These are phyloP conservation scores for Anthonomus grandis DNA, from an alignment of 1,140 invertebrate genomes.

Conservation along the genomic window DNA sequence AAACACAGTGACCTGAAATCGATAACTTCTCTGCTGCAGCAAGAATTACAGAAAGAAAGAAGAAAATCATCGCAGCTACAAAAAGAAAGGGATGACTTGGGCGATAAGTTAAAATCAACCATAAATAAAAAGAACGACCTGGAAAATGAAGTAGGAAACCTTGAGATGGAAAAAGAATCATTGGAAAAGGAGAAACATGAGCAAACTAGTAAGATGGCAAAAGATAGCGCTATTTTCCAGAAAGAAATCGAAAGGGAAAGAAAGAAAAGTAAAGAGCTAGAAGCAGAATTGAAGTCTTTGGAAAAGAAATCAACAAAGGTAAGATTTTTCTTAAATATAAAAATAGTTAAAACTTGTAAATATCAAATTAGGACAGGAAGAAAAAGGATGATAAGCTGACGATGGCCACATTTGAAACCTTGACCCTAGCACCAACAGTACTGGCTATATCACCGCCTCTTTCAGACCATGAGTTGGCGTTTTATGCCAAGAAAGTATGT, in stretches of 20 bases:
- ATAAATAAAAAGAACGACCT: slow-evolving; percentile 3
- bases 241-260: slow-evolving; percentile 11
- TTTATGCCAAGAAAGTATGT: slow-evolving; percentile 21
- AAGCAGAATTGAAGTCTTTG: not conserved
- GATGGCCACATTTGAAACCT: slow-evolving; percentile 27
- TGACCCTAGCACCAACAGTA: slow-evolving; percentile 19
- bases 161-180: not conserved
- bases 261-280: slow-evolving; percentile 7
- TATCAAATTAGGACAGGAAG: not conserved
- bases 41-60: slow-evolving; percentile 17
- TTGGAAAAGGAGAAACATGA: not conserved
- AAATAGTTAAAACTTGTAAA: not conserved
- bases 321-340: not conserved
- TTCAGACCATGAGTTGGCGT: slow-evolving; percentile 30
- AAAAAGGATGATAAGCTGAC: slow-evolving; percentile 22
- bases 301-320: not conserved
- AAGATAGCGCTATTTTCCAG: slow-evolving; percentile 2
- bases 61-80: slow-evolving; percentile 12
- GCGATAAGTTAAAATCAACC: not conserved
- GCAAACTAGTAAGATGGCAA: not conserved
- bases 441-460: slow-evolving; percentile 26
- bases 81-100: slow-evolving; percentile 8
- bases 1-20: slow-evolving; percentile 14
- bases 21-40: slow-evolving; percentile 1
- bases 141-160: not conserved